Base-by-base conservation (phyloP, 2,888 invertebrate genomes). In the Clanis bilineata region DNA sequence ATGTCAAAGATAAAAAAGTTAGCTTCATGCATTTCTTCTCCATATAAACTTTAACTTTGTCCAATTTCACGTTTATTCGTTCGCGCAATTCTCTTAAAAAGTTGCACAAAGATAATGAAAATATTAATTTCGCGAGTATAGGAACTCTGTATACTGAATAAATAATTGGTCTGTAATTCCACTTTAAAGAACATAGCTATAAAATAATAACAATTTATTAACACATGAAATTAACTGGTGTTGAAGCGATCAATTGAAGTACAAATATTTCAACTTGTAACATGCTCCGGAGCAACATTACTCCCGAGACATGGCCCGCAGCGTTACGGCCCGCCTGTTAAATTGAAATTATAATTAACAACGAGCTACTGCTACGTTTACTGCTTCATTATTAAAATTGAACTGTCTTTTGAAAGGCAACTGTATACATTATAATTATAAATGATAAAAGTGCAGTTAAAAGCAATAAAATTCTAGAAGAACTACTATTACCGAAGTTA, bases 291-390 rank as follows among this genome's bases (percentile, higher is more conserved):
- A 66, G 64, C 61, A 66, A 65, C 68, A 67, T 74, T 75, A 73
- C 71, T n/a, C n/a, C n/a, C n/a, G n/a, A n/a, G n/a, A 67, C 71
- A 74, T 73, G 66, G 77, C 83, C 78, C 61, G 69, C 69, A 82
- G 85, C 81, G 69, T 66, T 68, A 64, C 70, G 69, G 71, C 74
- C 75, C 77, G 73, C 77, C 83, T 85, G 81, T 78, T 80, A 83
- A 85, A 87, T 88, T 87, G 84, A 86, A 88, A 90, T 85, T 83
- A 83, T 85, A 86, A 88, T 86, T 87, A 86, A 83, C 77, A 64
- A 68, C 70, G 77, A 82, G 74, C 77, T 69, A 74, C 75, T 72
- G 85, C 79, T 71, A 75, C 83, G 84, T 85, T 75, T 72, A 85
- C 79, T 71, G 75, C 83, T 85, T 85, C 76, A 83, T 88, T 84